Evolutionary conservation across 2,797 vertebrate species (phyloP), one percentile per base, ranked within the genome.

Genomic region (Apogon talboti): DNA sequence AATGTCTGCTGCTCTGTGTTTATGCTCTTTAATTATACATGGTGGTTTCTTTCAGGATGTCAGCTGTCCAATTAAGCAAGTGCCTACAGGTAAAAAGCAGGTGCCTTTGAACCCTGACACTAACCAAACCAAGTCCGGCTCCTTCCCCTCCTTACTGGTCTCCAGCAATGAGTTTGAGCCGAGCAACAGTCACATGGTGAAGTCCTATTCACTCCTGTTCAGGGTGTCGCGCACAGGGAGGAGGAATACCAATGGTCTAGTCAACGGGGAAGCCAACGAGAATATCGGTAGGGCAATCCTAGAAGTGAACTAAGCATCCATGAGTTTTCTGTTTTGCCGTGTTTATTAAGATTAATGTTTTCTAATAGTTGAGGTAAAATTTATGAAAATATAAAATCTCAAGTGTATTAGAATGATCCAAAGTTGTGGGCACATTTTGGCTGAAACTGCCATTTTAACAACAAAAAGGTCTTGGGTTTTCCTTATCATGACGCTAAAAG

Each of bases 41-140:
- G 3, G 2, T 60, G 65, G 82, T 82, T 86, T 73, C 63, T 79
- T 87, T 3, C 89, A 99, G 98, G 98, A 99, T 95, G 98, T 99
- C 90, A 99, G 97, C 91, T 99, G 97, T 90, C 98, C 98, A 0
- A 95, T 99, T 91, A 97, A 98, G 90, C 97, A 99, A 96, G 96
- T 99, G 95, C 97, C 97, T 94, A 99, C 97, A 90, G 98, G 97
- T 93, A 98, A 98, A 96, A 99, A 99, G 95, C 97, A 98, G 96
- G 98, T 99, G 95, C 98, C 97, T 96, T 96, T 98, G 93, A 99
- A 99, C 91, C 98, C 98, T 84, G 97, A 98, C 90, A 92, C 95
- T 93, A 98, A 95, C 94, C 97, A 96, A 94, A 95, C 95, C 77
- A 99, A 99, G 93, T 93, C 95, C 40, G 95, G 94, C 92, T 95